A percentile compares a stretch with the other conserved stretches of the same genome.
Evolutionary conservation across 2,888 invertebrate species (phyloP).

Genomic region (Ernsta delagoae): DNA sequence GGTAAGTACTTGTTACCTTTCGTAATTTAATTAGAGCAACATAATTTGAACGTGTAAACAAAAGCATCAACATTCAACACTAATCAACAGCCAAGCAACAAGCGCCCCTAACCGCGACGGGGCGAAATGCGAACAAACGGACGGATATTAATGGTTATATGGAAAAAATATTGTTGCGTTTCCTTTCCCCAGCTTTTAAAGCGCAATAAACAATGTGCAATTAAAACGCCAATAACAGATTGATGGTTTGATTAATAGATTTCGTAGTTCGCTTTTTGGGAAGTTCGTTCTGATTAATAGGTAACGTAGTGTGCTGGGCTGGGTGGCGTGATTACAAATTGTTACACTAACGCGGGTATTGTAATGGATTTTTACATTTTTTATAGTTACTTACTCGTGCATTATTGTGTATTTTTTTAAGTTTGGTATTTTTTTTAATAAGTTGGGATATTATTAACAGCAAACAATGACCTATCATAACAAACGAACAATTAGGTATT

Average conservation of each 20-base stretch:
- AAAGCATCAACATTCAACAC: constrained; percentile 42
- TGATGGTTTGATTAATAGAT: constrained; percentile 73
- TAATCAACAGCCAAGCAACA: constrained; percentile 40
- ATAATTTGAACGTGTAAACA: constrained; percentile 42
- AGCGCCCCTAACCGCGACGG: constrained; percentile 61
- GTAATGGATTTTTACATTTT: background rate
- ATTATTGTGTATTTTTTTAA: too few species aligned
- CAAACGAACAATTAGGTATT: too few species aligned
- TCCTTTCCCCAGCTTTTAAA: constrained; percentile 80
- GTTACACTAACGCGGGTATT: constrained; percentile 9
- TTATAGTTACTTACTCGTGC: too few species aligned
- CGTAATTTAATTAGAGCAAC: constrained; percentile 18
- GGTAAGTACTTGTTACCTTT: too few species aligned
- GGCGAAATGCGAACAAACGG: constrained; percentile 83
- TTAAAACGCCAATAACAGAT: constrained; percentile 82
- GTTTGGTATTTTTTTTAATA: too few species aligned
- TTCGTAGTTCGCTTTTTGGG: constrained; percentile 31
- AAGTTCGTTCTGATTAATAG: constrained; percentile 32
- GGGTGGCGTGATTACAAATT: constrained; percentile 34
- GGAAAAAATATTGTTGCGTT: constrained; percentile 88
- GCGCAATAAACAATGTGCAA: constrained; percentile 80
- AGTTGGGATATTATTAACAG: too few species aligned
- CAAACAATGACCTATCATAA: too few species aligned
- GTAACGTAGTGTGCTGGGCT: constrained; percentile 11
- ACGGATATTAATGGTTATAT: constrained; percentile 88